Evolutionary conservation across 2,888 invertebrate genomes (phyloP).

Genomic region (Scaptomyza polygonia): DNA sequence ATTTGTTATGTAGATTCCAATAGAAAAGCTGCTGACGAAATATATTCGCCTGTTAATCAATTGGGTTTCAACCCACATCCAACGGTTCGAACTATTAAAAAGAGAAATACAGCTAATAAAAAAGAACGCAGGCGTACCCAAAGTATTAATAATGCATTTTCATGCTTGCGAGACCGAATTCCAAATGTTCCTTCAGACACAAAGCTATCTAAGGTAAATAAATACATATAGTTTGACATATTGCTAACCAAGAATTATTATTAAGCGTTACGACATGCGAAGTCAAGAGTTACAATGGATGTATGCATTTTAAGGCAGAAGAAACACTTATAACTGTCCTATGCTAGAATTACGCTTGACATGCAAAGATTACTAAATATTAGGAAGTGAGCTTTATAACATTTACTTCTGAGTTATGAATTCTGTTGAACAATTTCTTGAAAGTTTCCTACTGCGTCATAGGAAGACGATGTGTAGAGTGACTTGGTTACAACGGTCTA

Average conservation of each 20-base stretch:
- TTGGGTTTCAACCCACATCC: conserved; percentile 75
- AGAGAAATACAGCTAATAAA: conserved; percentile 95
- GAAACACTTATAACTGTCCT: no score
- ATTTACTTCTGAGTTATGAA: no score
- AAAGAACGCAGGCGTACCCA: conserved; percentile 96
- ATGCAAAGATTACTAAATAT: no score
- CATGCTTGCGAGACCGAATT: conserved; percentile 95
- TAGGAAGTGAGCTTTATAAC: no score
- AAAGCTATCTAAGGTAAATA: conserved; percentile 94
- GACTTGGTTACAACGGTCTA: no score
- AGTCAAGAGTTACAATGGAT: no score
- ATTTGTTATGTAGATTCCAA: conserved; percentile 62
- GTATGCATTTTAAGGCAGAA: no score
- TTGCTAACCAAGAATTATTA: neutral
- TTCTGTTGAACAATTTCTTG: no score
- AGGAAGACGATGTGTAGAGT: no score
- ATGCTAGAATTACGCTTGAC: no score
- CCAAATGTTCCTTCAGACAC: conserved; percentile 98
- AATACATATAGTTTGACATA: conserved; percentile 82
- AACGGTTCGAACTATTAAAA: conserved; percentile 86
- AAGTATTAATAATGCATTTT: conserved; percentile 97
- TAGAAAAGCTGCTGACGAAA: conserved; percentile 69
- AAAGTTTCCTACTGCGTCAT: no score
- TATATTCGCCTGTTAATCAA: conserved; percentile 67
- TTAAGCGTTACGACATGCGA: neutral